Base-by-base conservation (phyloP, 1,140 invertebrate species). In the Brachionus rubens region DNA sequence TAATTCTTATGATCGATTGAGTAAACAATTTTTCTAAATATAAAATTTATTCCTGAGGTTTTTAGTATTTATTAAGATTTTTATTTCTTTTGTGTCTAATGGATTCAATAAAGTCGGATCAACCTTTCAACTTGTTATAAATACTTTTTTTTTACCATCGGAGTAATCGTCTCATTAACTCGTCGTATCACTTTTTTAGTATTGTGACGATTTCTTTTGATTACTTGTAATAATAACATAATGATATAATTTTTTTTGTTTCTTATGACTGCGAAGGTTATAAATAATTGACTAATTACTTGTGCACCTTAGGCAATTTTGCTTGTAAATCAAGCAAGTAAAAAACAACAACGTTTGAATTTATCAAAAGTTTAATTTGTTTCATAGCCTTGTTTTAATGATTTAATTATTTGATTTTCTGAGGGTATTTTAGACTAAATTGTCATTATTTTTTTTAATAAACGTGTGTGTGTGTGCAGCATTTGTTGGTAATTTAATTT, bases 231-330 rank as follows among this genome's bases (percentile, higher is more conserved):
- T 59, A 36, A 59, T 36, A 59, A 59, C 54, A 33, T 59, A 59
- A 59, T 30, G 54, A 59, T 52, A 24, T 52, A 52, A 52, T 5
- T 52, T 16, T 28, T 33, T 59, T 59, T 30, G 30, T 33, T n/a
- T n/a, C n/a, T n/a, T n/a, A n/a, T n/a, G n/a, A n/a, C n/a, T n/a
- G n/a, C n/a, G n/a, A 16, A 59, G 54, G 54, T 30, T 33, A 59
- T 59, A 59, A 59, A 59, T 59, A 59, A 59, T 59, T 59, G 54
- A 28, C 28, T 59, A 59, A 59, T 59, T 59, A 59, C 54, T 59
- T 36, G 16, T 19, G 33, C 36, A 59, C 54, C 54, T 59, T 2
- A 59, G 54, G 54, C 12, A 16, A 33, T 59, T 36, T 59, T 54
- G 28, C 26, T 54, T 54, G n/a, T n/a, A n/a, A n/a, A n/a, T n/a